Base-by-base conservation (phyloP, 2,113 vertebrate genomes). In the Xerus inauris region DNA sequence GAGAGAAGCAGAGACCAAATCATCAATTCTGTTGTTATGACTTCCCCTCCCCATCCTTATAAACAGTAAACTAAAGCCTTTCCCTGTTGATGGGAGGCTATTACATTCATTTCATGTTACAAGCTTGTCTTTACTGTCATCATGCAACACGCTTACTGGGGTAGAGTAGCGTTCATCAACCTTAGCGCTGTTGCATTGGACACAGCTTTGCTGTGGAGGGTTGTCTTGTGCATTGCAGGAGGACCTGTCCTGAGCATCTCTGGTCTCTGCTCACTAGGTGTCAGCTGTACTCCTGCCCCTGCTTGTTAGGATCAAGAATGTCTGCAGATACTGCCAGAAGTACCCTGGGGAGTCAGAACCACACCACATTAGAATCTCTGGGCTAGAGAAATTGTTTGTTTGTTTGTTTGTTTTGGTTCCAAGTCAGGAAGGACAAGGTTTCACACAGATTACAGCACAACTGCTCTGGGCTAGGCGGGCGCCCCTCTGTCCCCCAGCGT, bases 401-500 rank as follows among this genome's bases (percentile, higher is more conserved):
- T n/a, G 65, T 32, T 79, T 28, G 28, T 77, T 79, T 59, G n/a
- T 89, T 89, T 77, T 79, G 51, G n/a, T 89, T 89, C 62, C 22
- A 14, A 87, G 59, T 42, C 9, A 14, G 26, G 77, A 85, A 81
- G 59, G 62, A 76, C 38, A 82, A 62, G 80, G 79, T 72, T 47
- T 76, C 77, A 54, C 67, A 8, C 0, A 2, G 42, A 22, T 72
- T 67, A 38, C 75, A 69, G 24, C 84, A 73, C 59, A 86, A 16
- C 17, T 82, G 49, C 49, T 77, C 54, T 28, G 73, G 59, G n/a
- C 19, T 51, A 32, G 67, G 38, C 51, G 20, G 14, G 26, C 12
- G n/a, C 3, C 35, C 20, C 1, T 6, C 20, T 40, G n/a, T n/a
- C n/a, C n/a, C n/a, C n/a, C n/a, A 9, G 1, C 16, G 7, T 82